Evolutionary conservation across 2,888 invertebrate genomes (phyloP), one percentile per base, ranked within the genome.

Genomic region (Diarsia rubi): DNA sequence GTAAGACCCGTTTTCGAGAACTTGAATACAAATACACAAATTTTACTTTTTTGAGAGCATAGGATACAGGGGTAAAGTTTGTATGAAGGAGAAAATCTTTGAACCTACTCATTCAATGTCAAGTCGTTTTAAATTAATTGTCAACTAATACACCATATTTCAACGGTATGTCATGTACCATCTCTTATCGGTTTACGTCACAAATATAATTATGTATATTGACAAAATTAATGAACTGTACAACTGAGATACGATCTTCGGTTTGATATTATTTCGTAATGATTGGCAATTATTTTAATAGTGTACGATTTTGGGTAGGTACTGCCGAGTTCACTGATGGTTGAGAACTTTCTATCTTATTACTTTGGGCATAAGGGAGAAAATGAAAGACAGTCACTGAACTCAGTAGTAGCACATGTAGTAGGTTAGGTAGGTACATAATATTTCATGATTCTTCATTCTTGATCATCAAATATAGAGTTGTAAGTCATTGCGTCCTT

Each of bases 131-230:
- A 44, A 72, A 62, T 76, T 21, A 73, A 62, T 80, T 63, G 31
- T 16, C 31, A 47, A 27, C 12, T 31, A 64, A 45, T 54, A 63
- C 8, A 64, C 37, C 37, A 31, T 44, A 49, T 57, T 82, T 78
- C n/a, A 54, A 54, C 47, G 19, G 19, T 54, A 57, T 44, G 31
- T 49, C 49, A 57, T 44, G 31, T 49, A 57, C 49, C 42, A 49
- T 78, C 19, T 57, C 27, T 69, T 82, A 69, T 69, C 69, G 24
- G 54, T 31, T 66, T 54, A 77, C 78, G 69, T 65, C 60, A 82
- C 54, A 24, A 65, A 77, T 31, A 54, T 75, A 75, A 62, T 47
- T 37, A 81, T 66, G 54, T 64, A 75, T 66, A 62, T 63, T 49
- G 71, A 72, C 45, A 65, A 54, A 75, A 75, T 75, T 54, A 75